A percentile compares a stretch with the other conserved stretches of the same genome.
Conservation (phyloP, 2,797 vertebrate species). For the Zenarchopterus dispar region DNA sequence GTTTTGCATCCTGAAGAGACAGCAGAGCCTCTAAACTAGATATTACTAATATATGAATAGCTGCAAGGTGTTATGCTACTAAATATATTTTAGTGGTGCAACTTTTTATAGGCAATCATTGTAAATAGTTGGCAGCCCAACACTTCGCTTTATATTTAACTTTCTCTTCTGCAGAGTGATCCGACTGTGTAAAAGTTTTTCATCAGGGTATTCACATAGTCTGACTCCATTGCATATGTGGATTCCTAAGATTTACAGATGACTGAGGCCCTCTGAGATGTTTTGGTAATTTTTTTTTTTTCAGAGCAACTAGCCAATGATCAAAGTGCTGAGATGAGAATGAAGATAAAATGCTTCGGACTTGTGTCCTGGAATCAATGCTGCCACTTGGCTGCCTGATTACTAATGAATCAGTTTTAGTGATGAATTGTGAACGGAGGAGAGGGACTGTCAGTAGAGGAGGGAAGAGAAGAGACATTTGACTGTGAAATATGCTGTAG, state of each 20-base stretch:
- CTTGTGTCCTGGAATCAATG: conserved; percentile 30
- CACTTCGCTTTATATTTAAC: conserved; percentile 21
- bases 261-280: conserved; percentile 36
- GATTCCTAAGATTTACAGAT: conserved; percentile 29
- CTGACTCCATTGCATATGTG: conserved; percentile 33
- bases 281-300: conserved; percentile 44
- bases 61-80: conserved; percentile 10
- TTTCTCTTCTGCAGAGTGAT: conserved; percentile 23
- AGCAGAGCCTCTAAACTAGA: neutral
- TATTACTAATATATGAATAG: conserved; percentile 21
- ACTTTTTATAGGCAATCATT: conserved; percentile 15
- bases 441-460: conserved; percentile 14
- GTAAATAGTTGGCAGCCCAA: conserved; percentile 1
- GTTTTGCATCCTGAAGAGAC: neutral
- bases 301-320: conserved; percentile 48
- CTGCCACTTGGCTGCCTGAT: conserved; percentile 34
- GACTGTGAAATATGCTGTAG: conserved; percentile 6
- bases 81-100: conserved; percentile 7
- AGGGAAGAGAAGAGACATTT: neutral
- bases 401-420: conserved; percentile 50
- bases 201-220: conserved; percentile 21
- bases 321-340: conserved; percentile 50
- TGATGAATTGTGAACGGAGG: conserved; percentile 49
- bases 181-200: conserved; percentile 23
- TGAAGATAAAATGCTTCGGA: conserved; percentile 40